Conservation (phyloP, 1,140 invertebrate genomes). For the Zaprionus inermis region DNA sequence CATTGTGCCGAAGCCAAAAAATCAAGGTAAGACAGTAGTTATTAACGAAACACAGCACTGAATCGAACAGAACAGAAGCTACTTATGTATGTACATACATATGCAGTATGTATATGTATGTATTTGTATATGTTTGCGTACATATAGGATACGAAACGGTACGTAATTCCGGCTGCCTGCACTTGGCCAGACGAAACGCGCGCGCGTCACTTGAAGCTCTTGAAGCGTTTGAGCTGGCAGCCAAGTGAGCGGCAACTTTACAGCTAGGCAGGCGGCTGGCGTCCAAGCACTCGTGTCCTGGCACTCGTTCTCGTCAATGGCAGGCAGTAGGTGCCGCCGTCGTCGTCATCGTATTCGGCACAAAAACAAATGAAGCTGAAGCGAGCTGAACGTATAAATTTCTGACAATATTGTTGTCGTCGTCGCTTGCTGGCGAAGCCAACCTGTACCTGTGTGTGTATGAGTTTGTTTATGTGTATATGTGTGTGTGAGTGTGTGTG, state of each 20-base stretch:
- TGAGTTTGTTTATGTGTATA: slow-evolving; percentile 15
- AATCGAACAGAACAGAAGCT: slow-evolving; percentile 1
- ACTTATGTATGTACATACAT: slow-evolving; percentile 16
- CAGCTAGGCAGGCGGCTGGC: slow-evolving; percentile 53
- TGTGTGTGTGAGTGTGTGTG: not conserved
- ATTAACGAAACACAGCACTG: slow-evolving; percentile 24
- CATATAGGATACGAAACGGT: slow-evolving; percentile 2
- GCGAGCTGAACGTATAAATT: slow-evolving; percentile 38
- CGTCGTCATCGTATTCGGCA: slow-evolving; percentile 35
- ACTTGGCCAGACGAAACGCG: slow-evolving; percentile 33
- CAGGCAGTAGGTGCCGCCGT: not conserved
- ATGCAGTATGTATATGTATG: slow-evolving; percentile 10
- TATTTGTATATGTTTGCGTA: slow-evolving; percentile 5
- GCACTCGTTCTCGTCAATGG: slow-evolving; percentile 37
- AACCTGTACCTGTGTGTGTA: slow-evolving; percentile 35
- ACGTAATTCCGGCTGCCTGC: not conserved
- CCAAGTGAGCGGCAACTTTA: slow-evolving; percentile 69
- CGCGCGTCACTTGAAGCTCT: slow-evolving; percentile 73
- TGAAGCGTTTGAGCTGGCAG: slow-evolving; percentile 74
- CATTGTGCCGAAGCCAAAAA: slow-evolving; percentile 63
- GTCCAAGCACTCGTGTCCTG: slow-evolving; percentile 57
- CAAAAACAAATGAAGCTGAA: slow-evolving; percentile 54
- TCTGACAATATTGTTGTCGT: slow-evolving; percentile 44
- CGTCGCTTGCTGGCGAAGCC: slow-evolving; percentile 32
- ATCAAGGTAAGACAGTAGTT: slow-evolving; percentile 21